Conservation (phyloP, 2,113 vertebrate species). For the Heptranchias perlo region DNA sequence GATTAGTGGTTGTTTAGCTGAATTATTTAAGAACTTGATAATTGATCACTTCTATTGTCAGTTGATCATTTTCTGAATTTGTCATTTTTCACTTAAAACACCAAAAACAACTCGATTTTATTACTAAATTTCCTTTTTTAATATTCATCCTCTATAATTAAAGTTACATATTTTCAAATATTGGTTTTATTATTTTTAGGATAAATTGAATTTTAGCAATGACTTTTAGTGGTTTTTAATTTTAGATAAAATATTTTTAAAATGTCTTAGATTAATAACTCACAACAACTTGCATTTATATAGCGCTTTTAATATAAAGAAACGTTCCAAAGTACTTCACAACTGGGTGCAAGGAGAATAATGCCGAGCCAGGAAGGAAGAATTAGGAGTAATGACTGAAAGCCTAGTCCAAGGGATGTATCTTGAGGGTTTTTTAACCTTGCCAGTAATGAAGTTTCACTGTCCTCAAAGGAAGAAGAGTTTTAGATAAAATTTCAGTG, state of each 20-base stretch:
- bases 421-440: not conserved
- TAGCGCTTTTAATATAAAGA: not conserved
- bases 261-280: slow-evolving; percentile 5
- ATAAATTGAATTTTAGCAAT: not conserved
- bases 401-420: not conserved
- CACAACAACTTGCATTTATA: not conserved
- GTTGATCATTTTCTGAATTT: slow-evolving; percentile 28
- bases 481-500: not conserved
- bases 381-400: too few relatives aligned
- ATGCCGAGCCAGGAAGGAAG: not conserved
- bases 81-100: slow-evolving; percentile 34
- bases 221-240: not conserved
- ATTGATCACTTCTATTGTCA: slow-evolving; percentile 27
- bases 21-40: slow-evolving; percentile 18
- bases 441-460: not conserved
- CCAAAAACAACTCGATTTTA: not conserved
- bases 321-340: slow-evolving; percentile 1
- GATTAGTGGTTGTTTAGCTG: slow-evolving; percentile 36
- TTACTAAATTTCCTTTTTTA: not conserved
- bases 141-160: slow-evolving; percentile 8
- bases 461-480: not conserved
- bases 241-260: not conserved
- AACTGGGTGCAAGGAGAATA: not conserved
- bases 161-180: slow-evolving; percentile 25
- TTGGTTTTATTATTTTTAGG: not conserved